A percentile compares a stretch with the other conserved stretches of the same genome.
These are phyloP conservation scores for Paramormyrops hopkinsi DNA, from an alignment of 2,797 vertebrate genomes.

Conservation along the genomic window DNA sequence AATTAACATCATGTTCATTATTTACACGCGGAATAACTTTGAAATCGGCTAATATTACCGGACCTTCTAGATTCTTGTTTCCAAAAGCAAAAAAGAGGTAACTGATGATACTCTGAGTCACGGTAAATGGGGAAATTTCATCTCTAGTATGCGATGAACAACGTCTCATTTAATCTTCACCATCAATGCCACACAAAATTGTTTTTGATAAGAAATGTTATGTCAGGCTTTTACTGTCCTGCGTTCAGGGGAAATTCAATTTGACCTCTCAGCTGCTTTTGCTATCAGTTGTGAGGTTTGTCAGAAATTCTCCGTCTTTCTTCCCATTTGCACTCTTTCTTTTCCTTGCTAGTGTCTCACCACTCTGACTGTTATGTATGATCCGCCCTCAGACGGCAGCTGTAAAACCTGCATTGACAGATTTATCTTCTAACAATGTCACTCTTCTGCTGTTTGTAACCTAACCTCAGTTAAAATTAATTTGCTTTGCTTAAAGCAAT, in stretches of 20 bases:
- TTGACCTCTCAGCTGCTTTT: not conserved
- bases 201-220: not conserved
- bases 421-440: not conserved
- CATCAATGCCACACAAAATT: not conserved
- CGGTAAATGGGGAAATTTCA: not conserved
- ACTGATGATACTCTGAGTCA: not conserved
- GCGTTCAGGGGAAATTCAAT: not conserved
- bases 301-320: not conserved
- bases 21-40: not conserved
- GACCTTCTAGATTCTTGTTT: not conserved
- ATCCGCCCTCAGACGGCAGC: not conserved
- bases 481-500: not conserved
- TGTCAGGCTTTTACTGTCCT: not conserved
- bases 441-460: not conserved
- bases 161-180: not conserved
- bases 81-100: not conserved
- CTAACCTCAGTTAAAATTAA: not conserved
- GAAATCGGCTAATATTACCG: not conserved
- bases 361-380: not conserved
- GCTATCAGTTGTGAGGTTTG: not conserved
- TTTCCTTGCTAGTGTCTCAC: not conserved
- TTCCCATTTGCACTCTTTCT: not conserved
- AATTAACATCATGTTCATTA: not conserved
- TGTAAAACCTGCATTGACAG: not conserved
- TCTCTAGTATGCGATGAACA: not conserved